These are phyloP conservation scores for Tipula vernalis DNA, from an alignment of 2,888 invertebrate species.

Conservation along the genomic window DNA sequence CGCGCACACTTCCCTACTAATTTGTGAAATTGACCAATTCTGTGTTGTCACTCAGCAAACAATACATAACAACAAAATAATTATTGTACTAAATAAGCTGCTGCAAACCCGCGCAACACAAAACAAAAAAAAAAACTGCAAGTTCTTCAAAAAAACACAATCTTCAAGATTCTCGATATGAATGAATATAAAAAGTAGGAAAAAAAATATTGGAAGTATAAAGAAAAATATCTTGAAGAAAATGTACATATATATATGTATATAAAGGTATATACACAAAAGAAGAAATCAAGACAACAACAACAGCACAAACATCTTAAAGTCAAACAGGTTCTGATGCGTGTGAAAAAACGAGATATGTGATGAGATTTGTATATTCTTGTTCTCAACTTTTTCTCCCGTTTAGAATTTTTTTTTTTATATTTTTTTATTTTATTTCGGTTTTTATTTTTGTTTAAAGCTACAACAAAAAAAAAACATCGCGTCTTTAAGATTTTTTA, in stretches of 20 bases:
- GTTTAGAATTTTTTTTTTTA: neutral
- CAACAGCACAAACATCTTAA: neutral
- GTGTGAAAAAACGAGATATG: constrained; percentile 10
- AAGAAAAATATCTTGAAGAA: neutral
- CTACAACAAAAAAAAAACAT: neutral
- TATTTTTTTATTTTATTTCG: neutral
- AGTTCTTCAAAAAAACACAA: neutral
- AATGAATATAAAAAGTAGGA: neutral
- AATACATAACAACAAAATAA: neutral
- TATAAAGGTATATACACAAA: neutral
- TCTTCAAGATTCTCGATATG: neutral
- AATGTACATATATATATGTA: neutral
- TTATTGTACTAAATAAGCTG: neutral
- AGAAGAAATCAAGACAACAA: neutral
- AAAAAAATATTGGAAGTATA: neutral
- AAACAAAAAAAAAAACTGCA: neutral
- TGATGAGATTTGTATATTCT: constrained; percentile 10
- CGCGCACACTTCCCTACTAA: neutral
- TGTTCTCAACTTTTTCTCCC: constrained; percentile 10
- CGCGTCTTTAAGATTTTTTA: neutral
- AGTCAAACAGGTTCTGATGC: constrained; percentile 9
- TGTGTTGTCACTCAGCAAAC: neutral
- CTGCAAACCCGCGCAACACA: neutral
- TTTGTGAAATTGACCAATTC: neutral
- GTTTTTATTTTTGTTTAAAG: neutral